A percentile compares a stretch with the other conserved stretches of the same genome.
These are phyloP conservation scores for Dromiciops gliroides DNA, from an alignment of 2,113 vertebrate genomes.

Conservation along the genomic window DNA sequence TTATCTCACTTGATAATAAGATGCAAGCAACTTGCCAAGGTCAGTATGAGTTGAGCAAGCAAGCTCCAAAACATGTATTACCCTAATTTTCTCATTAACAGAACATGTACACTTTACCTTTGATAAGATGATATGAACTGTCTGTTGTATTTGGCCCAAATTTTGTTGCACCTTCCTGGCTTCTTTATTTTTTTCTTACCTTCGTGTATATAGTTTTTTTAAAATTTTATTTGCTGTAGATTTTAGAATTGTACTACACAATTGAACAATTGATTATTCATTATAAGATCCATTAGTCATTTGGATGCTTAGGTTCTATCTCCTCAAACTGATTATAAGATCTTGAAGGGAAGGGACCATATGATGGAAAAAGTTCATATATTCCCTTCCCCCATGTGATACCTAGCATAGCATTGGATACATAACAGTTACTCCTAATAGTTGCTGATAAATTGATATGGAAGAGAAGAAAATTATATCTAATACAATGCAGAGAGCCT, in stretches of 20 bases:
- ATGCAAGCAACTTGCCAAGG: not conserved
- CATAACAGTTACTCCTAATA: not conserved
- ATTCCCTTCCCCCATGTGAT: not conserved
- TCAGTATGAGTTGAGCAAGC: not conserved
- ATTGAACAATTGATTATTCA: too few relatives aligned
- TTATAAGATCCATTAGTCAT: too few relatives aligned
- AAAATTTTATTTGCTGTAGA: not conserved
- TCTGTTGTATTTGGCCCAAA: not conserved
- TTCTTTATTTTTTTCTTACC: not conserved
- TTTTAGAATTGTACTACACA: too few relatives aligned
- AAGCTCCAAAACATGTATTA: not conserved
- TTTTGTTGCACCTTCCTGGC: not conserved
- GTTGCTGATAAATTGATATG: not conserved
- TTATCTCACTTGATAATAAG: not conserved
- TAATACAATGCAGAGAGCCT: not conserved
- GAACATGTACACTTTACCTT: not conserved
- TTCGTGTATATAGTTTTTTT: not conserved
- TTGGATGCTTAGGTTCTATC: too few relatives aligned
- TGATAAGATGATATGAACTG: not conserved
- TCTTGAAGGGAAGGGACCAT: too few relatives aligned
- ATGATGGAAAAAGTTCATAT: not conserved
- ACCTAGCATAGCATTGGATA: not conserved
- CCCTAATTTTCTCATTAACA: not conserved
- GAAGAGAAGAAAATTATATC: not conserved
- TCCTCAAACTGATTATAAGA: too few relatives aligned